These are phyloP conservation scores for Pica pica DNA, from an alignment of 2,113 vertebrate genomes.

Conservation along the genomic window DNA sequence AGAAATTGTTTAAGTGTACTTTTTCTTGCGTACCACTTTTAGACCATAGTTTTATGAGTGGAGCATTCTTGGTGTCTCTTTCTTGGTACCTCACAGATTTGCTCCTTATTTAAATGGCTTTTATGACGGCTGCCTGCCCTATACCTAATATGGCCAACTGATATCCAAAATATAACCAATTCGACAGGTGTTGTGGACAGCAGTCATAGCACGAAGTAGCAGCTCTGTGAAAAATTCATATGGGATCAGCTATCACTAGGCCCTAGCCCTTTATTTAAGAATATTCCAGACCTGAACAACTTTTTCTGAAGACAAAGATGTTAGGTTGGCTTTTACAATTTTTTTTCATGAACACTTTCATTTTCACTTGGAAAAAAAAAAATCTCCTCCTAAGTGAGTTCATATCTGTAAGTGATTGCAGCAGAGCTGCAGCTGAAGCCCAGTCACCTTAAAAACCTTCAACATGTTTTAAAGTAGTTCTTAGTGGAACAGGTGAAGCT, in stretches of 20 bases:
- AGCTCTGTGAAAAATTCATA: not conserved
- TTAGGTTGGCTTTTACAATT: not conserved
- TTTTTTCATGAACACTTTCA: not conserved
- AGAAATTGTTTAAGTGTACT: fast-evolving
- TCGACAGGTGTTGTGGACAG: not conserved
- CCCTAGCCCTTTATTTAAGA: not conserved
- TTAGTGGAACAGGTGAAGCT: not conserved
- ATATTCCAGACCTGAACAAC: not conserved
- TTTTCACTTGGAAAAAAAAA: not conserved
- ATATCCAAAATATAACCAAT: not conserved
- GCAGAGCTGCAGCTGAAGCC: not conserved
- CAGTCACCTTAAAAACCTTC: not conserved
- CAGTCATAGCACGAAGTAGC: not conserved
- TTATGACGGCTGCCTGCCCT: not conserved
- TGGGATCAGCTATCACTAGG: not conserved
- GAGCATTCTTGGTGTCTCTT: not conserved
- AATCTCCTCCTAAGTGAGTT: not conserved
- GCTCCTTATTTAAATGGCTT: not conserved
- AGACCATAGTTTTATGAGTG: not conserved
- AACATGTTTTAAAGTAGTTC: not conserved
- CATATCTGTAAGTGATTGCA: not conserved
- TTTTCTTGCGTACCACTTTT: not conserved
- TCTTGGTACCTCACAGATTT: not conserved
- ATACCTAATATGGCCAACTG: not conserved
- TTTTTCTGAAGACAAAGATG: not conserved